These are phyloP conservation scores for Goniozus legneri DNA, from an alignment of 1,140 invertebrate genomes.

Conservation along the genomic window DNA sequence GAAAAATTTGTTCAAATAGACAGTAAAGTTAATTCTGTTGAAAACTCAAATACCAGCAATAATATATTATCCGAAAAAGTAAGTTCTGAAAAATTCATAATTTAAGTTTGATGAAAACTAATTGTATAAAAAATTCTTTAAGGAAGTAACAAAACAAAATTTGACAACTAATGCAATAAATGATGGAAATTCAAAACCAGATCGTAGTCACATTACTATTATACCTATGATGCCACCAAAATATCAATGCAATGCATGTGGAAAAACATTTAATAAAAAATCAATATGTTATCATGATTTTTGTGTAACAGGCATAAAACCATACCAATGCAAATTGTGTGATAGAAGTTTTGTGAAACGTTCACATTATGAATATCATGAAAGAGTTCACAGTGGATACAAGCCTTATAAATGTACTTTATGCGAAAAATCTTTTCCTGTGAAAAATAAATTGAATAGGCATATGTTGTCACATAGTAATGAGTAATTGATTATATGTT, in stretches of 20 bases:
- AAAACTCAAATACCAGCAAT: too few relatives aligned
- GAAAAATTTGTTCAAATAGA: too few relatives aligned
- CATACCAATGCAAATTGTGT: constrained; percentile 43
- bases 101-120: too few relatives aligned
- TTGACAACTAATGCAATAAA: not conserved
- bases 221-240: constrained; percentile 33
- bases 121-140: too few relatives aligned
- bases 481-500: constrained; percentile 18
- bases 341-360: constrained; percentile 42
- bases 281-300: constrained; percentile 42
- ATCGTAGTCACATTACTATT: constrained; percentile 40
- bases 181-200: constrained; percentile 5
- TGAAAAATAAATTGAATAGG: constrained; percentile 65
- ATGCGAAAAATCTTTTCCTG: constrained; percentile 58
- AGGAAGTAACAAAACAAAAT: constrained; percentile 1
- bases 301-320: constrained; percentile 40
- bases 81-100: too few relatives aligned
- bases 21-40: too few relatives aligned
- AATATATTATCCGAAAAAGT: too few relatives aligned
- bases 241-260: constrained; percentile 41
- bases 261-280: constrained; percentile 46
- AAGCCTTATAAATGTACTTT: constrained; percentile 74
- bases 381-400: constrained; percentile 73
- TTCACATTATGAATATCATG: constrained; percentile 50
- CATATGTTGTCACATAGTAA: constrained; percentile 64